A percentile compares a stretch with the other conserved stretches of the same genome.
Evolutionary conservation across 2,113 vertebrate species (phyloP).

Genomic region (Hyperoodon ampullatus): DNA sequence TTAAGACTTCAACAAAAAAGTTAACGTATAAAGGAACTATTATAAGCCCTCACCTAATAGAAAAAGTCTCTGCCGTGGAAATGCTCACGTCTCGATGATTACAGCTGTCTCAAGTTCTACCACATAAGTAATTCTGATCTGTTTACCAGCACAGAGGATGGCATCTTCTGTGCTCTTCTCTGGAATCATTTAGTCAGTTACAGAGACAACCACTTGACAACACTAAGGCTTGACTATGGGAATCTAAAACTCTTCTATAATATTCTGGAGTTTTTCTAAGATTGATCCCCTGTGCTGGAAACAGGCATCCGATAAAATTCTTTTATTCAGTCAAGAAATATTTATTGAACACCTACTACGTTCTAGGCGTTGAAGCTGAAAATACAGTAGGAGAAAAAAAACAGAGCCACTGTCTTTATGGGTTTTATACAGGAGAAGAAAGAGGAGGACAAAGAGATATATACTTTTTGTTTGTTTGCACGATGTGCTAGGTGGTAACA

Average conservation of each 20-base stretch:
- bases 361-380: background rate
- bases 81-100: background rate
- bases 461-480: background rate
- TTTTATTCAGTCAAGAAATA: background rate
- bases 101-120: background rate
- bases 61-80: background rate
- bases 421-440: background rate
- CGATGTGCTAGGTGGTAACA: background rate
- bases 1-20: background rate
- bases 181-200: background rate
- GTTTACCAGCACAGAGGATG: background rate
- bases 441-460: background rate
- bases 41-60: background rate
- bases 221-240: background rate
- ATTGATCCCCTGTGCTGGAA: background rate
- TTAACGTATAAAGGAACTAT: background rate
- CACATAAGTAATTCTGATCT: background rate
- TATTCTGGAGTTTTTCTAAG: background rate
- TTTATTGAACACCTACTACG: constrained; percentile 16
- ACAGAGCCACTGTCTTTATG: background rate
- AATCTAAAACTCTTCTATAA: background rate
- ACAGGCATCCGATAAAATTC: background rate
- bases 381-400: background rate
- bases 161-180: background rate
- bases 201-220: background rate